These are phyloP conservation scores for Colistium nudipinnis DNA, from an alignment of 2,113 vertebrate species.

Conservation along the genomic window DNA sequence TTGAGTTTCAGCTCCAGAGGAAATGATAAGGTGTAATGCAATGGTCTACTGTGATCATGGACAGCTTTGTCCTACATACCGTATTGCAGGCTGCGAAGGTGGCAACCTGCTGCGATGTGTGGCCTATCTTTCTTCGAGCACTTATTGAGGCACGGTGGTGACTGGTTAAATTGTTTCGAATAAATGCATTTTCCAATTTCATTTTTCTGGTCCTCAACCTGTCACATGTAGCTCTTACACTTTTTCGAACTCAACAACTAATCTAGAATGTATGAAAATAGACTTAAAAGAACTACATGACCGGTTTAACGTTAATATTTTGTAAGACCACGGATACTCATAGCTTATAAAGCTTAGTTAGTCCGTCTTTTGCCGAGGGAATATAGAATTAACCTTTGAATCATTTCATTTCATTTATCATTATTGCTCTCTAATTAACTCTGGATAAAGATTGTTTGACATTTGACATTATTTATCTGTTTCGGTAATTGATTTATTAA, in stretches of 20 bases:
- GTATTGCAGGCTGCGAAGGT: constrained; percentile 73
- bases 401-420: too few species aligned
- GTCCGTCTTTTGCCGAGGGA: too few species aligned
- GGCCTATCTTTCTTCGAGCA: neutral
- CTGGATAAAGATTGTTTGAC: too few species aligned
- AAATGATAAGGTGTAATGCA: constrained; percentile 83
- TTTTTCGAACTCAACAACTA: too few species aligned
- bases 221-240: neutral
- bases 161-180: neutral
- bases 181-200: neutral
- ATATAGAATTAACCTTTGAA: too few species aligned
- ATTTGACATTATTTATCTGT: too few species aligned
- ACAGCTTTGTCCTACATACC: constrained; percentile 76
- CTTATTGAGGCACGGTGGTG: neutral
- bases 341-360: too few species aligned
- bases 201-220: constrained; percentile 13
- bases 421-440: too few species aligned
- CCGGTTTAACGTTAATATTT: too few species aligned
- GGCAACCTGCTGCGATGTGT: constrained; percentile 68
- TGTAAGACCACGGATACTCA: too few species aligned
- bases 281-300: neutral
- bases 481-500: neutral
- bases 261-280: too few species aligned
- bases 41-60: constrained; percentile 77
- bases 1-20: constrained; percentile 80